Evolutionary conservation across 1,140 invertebrate genomes (phyloP).

Genomic region (Hyposmocoma kahamanoa): DNA sequence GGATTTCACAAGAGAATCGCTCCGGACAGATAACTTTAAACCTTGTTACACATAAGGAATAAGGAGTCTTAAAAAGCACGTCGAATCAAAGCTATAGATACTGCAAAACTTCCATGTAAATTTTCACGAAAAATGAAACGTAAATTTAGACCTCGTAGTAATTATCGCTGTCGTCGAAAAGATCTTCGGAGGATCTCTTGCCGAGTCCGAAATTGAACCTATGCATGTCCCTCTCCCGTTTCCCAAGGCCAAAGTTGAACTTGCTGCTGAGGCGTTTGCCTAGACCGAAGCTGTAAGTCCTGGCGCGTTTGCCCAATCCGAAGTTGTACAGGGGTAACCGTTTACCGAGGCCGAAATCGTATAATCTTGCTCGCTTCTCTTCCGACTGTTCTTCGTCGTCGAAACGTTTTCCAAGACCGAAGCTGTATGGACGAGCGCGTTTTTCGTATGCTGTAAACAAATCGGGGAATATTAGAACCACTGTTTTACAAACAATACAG

Average conservation of each 20-base stretch:
- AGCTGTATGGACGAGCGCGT: conserved; percentile 65
- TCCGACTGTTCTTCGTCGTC: conserved; percentile 31
- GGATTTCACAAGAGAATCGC: conserved; percentile 32
- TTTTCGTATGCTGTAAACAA: conserved; percentile 54
- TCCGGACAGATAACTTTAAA: too few relatives aligned
- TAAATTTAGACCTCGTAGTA: conserved; percentile 46
- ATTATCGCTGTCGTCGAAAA: conserved; percentile 38
- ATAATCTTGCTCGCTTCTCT: conserved; percentile 59
- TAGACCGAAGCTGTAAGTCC: conserved; percentile 57
- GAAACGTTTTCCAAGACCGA: conserved; percentile 63
- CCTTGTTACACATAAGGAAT: not conserved
- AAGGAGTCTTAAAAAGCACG: too few relatives aligned
- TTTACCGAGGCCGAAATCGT: conserved; percentile 65
- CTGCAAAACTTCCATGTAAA: conserved; percentile 26
- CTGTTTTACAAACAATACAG: too few relatives aligned
- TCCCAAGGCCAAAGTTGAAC: conserved; percentile 62
- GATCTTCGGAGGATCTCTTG: conserved; percentile 44
- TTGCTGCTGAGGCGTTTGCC: conserved; percentile 58
- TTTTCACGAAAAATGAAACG: conserved; percentile 24
- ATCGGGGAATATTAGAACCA: conserved; percentile 1
- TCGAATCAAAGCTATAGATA: not conserved
- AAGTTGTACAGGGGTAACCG: conserved; percentile 55
- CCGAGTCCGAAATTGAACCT: conserved; percentile 64
- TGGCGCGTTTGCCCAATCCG: conserved; percentile 56
- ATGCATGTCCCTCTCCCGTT: conserved; percentile 52